A percentile compares a stretch with the other conserved stretches of the same genome.
Conservation (phyloP, 2,888 invertebrate genomes). For the Andrena bicolor region DNA sequence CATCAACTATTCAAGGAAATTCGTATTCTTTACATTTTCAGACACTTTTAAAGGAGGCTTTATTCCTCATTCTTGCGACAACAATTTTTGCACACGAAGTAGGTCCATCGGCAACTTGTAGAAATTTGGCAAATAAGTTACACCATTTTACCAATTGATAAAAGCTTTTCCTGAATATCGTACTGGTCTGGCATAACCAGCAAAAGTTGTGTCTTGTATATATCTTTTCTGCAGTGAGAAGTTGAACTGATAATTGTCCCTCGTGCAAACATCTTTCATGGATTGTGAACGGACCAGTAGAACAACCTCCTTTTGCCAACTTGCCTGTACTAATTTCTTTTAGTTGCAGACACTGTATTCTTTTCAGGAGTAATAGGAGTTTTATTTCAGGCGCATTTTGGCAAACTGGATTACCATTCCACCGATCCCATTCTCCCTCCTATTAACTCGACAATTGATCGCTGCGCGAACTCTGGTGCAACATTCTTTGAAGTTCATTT, state of each 20-base stretch:
- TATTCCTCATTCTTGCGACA: background rate
- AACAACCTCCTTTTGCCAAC: conserved; percentile 69
- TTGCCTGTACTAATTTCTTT: conserved; percentile 81
- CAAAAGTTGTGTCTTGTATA: conserved; percentile 19
- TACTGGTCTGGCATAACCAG: conserved; percentile 55
- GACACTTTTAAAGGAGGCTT: background rate
- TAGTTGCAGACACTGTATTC: conserved; percentile 80
- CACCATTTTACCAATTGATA: conserved; percentile 75
- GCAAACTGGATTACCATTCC: conserved; percentile 73
- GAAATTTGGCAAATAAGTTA: conserved; percentile 62
- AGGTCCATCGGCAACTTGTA: conserved; percentile 53
- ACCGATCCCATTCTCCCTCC: conserved; percentile 47
- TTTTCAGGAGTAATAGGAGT: conserved; percentile 81
- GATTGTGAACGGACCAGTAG: conserved; percentile 57
- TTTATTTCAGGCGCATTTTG: conserved; percentile 83
- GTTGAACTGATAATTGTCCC: conserved; percentile 10
- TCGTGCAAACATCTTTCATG: conserved; percentile 22
- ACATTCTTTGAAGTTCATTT: conserved; percentile 48
- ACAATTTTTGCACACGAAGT: conserved; percentile 62
- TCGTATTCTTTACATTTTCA: background rate
- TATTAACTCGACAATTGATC: conserved; percentile 68
- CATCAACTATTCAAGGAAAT: background rate
- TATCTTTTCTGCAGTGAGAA: background rate
- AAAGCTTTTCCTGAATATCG: conserved; percentile 49
- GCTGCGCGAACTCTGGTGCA: conserved; percentile 69